Conservation (phyloP, 2,113 vertebrate genomes). For the Irena cyanogastra region DNA sequence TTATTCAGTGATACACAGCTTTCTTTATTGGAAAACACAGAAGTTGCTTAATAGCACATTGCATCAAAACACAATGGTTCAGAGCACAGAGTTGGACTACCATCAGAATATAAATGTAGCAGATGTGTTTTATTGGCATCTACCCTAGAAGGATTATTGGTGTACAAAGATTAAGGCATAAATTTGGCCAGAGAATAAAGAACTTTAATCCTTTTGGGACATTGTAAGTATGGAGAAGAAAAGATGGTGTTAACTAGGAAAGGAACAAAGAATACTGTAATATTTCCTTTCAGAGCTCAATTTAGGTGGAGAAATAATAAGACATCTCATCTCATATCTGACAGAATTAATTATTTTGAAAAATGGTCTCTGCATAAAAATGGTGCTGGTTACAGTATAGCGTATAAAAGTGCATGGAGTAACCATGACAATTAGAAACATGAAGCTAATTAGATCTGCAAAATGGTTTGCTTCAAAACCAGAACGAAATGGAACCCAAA, state of each 20-base stretch:
- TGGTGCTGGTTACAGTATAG: neutral
- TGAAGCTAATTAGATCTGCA: neutral
- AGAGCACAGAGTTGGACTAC: neutral
- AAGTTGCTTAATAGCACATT: neutral
- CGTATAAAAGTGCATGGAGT: neutral
- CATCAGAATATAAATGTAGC: neutral
- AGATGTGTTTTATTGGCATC: neutral
- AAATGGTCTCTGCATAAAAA: neutral
- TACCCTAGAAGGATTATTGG: neutral
- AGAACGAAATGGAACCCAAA: neutral
- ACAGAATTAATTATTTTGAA: conserved; percentile 15
- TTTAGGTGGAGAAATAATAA: neutral
- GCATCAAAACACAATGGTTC: neutral
- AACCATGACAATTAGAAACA: neutral
- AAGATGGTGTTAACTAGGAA: neutral
- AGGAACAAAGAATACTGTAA: neutral
- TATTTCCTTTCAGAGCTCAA: neutral
- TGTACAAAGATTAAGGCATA: neutral
- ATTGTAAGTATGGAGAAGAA: neutral
- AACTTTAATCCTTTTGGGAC: neutral
- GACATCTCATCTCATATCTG: neutral
- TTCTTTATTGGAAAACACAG: neutral
- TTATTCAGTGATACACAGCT: neutral
- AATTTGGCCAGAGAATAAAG: neutral
- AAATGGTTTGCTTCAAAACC: neutral